Conservation (phyloP, 2,888 invertebrate species). For the Dryomyza anilis region DNA sequence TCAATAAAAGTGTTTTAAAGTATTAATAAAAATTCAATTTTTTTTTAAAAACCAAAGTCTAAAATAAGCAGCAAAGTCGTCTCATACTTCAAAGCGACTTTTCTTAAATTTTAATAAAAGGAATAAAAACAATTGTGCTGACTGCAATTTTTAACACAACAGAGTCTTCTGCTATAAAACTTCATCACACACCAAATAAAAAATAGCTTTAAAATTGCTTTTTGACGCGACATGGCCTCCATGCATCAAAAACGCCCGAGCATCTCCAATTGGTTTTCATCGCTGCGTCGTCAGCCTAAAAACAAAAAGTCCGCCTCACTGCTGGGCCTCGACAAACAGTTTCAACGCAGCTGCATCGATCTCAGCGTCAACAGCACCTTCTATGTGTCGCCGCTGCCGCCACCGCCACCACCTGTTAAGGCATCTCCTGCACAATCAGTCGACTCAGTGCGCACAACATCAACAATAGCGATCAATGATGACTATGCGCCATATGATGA, state of each 20-base stretch:
- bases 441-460: too few species aligned
- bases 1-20: too few species aligned
- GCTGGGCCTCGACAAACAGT: conserved; percentile 46
- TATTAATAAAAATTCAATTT: too few species aligned
- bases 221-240: conserved; percentile 43
- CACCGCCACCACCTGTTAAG: neutral
- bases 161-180: neutral
- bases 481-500: conserved; percentile 38
- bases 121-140: too few species aligned
- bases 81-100: too few species aligned
- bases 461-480: neutral
- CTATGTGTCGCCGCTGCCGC: conserved; percentile 44
- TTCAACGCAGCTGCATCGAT: conserved; percentile 61
- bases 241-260: conserved; percentile 71
- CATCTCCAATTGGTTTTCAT: conserved; percentile 82
- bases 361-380: conserved; percentile 55
- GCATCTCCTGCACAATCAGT: neutral
- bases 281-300: conserved; percentile 68
- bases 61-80: too few species aligned
- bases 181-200: neutral
- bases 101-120: too few species aligned
- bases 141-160: neutral
- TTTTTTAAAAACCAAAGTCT: too few species aligned
- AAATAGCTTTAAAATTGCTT: neutral
- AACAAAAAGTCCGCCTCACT: conserved; percentile 46